phyloP scores from a whole-genome alignment of 2,797 vertebrate species.

The Tapirus indicus region DNA sequence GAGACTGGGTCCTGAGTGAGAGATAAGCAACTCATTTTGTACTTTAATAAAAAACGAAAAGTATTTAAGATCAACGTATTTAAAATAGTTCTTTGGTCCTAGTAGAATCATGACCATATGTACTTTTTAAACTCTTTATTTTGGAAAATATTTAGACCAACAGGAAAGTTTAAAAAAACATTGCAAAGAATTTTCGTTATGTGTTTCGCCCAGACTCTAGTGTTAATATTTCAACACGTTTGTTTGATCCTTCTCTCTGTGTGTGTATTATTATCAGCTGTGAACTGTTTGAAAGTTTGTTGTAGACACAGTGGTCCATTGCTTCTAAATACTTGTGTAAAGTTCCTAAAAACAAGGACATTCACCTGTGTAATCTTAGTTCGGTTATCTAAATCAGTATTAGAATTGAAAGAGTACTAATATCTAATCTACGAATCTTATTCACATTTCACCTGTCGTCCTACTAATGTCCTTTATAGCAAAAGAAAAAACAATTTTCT shows the following conservation, averaged over 20 bases:
- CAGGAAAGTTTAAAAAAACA: background rate
- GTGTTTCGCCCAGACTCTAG: background rate
- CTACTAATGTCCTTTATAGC: background rate
- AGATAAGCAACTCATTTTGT: background rate
- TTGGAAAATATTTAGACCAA: conserved; percentile 10
- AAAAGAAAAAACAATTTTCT: background rate
- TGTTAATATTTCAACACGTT: background rate
- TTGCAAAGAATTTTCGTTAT: background rate
- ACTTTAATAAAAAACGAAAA: background rate
- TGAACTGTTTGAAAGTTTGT: background rate
- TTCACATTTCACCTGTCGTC: background rate
- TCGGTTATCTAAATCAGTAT: background rate
- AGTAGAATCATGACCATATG: background rate
- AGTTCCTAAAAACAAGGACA: background rate
- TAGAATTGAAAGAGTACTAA: background rate
- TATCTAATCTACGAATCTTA: background rate
- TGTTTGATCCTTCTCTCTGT: background rate
- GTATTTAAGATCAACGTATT: background rate
- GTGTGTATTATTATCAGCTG: background rate
- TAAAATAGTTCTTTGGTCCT: background rate
- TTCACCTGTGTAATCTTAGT: background rate
- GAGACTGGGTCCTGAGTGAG: background rate
- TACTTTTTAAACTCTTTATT: background rate
- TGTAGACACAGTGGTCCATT: background rate
- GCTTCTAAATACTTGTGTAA: background rate